Evolutionary conservation across 2,113 vertebrate species (phyloP).

Genomic region (Myrmecophaga tridactyla): DNA sequence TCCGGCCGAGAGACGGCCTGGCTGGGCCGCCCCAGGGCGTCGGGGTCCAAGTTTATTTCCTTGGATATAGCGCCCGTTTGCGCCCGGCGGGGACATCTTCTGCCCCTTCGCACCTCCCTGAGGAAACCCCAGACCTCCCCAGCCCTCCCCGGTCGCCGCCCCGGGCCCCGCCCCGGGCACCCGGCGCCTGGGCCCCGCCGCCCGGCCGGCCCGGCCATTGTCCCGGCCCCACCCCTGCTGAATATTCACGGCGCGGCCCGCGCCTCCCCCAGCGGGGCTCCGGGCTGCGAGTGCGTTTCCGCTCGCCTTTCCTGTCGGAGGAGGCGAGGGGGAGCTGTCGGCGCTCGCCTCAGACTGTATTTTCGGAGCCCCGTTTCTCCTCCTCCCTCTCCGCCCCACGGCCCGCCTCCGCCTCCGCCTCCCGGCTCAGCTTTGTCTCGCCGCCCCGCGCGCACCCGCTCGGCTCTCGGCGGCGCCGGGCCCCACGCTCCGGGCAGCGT

Average conservation of each 20-base stretch:
- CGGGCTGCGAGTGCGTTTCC: conserved; percentile 78
- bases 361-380: conserved; percentile 69
- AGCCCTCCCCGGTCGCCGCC: rapidly evolving
- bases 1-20: neutral
- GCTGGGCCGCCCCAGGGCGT: rapidly evolving
- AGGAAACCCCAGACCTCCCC: neutral
- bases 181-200: neutral
- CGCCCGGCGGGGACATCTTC: neutral
- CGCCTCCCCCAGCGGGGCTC: conserved; percentile 71
- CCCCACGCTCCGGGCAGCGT: conserved; percentile 52
- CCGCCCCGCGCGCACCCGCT: conserved; percentile 61
- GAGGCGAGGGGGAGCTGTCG: conserved; percentile 79
- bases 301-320: conserved; percentile 81
- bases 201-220: conserved; percentile 35
- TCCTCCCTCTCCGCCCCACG: conserved; percentile 54
- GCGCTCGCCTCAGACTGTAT: conserved; percentile 59
- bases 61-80: neutral
- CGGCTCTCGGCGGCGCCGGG: conserved; percentile 29
- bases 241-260: conserved; percentile 52
- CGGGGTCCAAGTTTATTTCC: rapidly evolving
- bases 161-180: neutral
- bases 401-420: conserved; percentile 67
- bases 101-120: neutral
- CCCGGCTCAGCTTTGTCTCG: conserved; percentile 80
- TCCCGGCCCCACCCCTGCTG: conserved; percentile 75